Evolutionary conservation across 1,140 invertebrate genomes (phyloP), one percentile per base, ranked within the genome.

Genomic region (Callitettix versicolor): DNA sequence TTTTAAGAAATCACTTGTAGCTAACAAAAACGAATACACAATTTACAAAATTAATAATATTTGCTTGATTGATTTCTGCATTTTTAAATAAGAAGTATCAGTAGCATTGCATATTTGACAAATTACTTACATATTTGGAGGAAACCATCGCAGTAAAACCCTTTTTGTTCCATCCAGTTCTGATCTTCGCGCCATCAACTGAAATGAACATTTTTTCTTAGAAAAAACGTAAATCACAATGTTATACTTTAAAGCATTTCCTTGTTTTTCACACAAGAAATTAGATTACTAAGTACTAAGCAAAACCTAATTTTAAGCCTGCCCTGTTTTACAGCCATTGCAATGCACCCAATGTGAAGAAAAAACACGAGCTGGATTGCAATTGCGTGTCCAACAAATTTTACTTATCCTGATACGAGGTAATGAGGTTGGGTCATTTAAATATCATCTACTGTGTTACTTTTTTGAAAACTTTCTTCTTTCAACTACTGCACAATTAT

Each of bases 121-220:
- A n/a, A 30, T 30, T 56, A 75, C 82, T 82, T 74, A 86, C 84
- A 86, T 76, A 68, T 83, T 69, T 61, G 70, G 64, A 44, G 85
- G 85, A 68, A 76, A 72, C 82, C 83, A 87, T 54, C 78, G 76
- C 40, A 86, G 65, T 36, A 85, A 65, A 47, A 85, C 73, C 70
- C 77, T 75, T 21, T 69, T 69, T 67, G 73, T 77, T 46, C 80
- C 78, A 61, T 79, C 75, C 41, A 70, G 63, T 66, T 80, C 78
- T 53, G 74, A 73, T 66, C 81, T 74, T 69, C 71, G 75, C 22
- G 75, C 81, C 65, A 84, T 69, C 52, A 80, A 69, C 79, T 82
- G 58, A 2, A 62, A 57, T 40, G 49, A 50, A 52, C 33, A 34
- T 42, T 30, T n/a, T 34, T 22, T 47, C 7, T 47, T n/a, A 43